Evolutionary conservation across 2,888 invertebrate genomes (phyloP).

Genomic region (Poecilobothrus nobilitatus): DNA sequence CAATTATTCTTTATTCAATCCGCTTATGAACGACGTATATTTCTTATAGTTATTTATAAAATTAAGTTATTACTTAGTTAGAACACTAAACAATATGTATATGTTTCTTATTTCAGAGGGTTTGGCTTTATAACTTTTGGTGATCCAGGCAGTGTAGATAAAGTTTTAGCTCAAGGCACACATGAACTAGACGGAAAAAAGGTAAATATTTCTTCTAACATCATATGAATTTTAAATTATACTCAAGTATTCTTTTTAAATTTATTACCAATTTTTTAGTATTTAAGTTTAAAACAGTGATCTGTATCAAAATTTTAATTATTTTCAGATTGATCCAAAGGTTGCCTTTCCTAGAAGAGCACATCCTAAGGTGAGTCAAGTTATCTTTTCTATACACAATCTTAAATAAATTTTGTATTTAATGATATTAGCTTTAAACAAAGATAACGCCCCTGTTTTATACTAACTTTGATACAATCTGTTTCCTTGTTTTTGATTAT

Average conservation of each 20-base stretch:
- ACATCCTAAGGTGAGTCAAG: constrained; percentile 87
- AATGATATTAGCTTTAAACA: too few species aligned
- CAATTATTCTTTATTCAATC: too few species aligned
- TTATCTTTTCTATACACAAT: background rate
- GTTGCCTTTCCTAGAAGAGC: constrained; percentile 99
- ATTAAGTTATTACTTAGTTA: too few species aligned
- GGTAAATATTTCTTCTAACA: constrained; percentile 53
- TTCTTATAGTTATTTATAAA: too few species aligned
- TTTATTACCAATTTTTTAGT: too few species aligned
- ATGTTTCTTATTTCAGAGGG: constrained; percentile 80
- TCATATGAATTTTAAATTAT: background rate
- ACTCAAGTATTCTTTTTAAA: constrained; percentile 15
- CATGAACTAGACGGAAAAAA: constrained; percentile 99
- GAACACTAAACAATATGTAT: too few species aligned
- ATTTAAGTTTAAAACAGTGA: too few species aligned
- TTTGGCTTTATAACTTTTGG: constrained; percentile 99
- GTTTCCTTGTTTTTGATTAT: too few species aligned
- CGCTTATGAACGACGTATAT: too few species aligned
- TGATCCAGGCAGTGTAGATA: constrained; percentile 97
- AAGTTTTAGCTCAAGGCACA: constrained; percentile 95
- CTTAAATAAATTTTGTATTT: background rate
- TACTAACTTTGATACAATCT: too few species aligned
- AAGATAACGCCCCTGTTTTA: too few species aligned
- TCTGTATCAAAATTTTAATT: constrained; percentile 18
- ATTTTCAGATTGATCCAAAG: constrained; percentile 94